Conservation (phyloP, 2,797 vertebrate genomes). For the Muscicapa comitata region DNA sequence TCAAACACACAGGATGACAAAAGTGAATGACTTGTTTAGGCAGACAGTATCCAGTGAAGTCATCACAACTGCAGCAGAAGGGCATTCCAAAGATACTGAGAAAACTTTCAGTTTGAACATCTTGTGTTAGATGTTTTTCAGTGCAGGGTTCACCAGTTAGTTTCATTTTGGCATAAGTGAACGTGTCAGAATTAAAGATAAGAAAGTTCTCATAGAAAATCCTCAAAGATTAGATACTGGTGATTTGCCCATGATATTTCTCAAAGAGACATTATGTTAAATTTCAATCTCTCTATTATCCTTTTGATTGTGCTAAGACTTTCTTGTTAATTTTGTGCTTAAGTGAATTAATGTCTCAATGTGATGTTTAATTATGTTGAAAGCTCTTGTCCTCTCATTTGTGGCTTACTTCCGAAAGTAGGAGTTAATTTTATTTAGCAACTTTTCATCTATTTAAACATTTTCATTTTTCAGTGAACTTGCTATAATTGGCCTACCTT, state of each 20-base stretch:
- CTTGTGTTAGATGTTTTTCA: neutral
- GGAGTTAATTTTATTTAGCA: neutral
- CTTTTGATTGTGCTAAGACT: neutral
- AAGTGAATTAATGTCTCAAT: neutral
- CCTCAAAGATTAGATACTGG: neutral
- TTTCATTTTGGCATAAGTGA: neutral
- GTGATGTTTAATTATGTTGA: neutral
- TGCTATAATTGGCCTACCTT: neutral
- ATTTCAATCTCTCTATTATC: neutral
- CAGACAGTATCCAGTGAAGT: neutral
- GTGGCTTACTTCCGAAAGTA: neutral
- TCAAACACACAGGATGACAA: neutral
- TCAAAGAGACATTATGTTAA: neutral
- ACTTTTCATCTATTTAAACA: neutral
- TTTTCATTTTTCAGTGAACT: neutral
- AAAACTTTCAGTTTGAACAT: neutral
- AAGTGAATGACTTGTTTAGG: accelerated
- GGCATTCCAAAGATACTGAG: neutral
- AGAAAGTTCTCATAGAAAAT: neutral
- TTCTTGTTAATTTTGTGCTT: neutral
- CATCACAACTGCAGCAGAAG: neutral
- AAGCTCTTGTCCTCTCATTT: neutral
- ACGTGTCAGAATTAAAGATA: neutral
- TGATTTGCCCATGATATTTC: neutral
- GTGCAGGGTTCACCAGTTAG: neutral